Conservation (phyloP, 1,140 invertebrate genomes). For the Telenomus remus region DNA sequence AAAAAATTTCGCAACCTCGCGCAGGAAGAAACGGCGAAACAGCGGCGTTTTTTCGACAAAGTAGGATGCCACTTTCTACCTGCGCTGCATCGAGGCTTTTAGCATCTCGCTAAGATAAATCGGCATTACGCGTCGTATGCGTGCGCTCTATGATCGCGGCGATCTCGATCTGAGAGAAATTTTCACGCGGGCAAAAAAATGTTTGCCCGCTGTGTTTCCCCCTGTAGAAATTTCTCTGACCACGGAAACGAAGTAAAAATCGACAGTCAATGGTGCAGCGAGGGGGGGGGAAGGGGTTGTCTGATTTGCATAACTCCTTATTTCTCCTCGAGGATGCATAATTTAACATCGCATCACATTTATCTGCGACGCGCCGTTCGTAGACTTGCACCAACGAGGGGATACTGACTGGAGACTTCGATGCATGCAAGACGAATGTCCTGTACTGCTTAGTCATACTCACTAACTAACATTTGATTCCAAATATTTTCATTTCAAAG, state of each 20-base stretch:
- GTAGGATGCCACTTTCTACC: conserved; percentile 47
- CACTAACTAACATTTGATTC: conserved; percentile 32
- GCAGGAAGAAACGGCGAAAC: background rate
- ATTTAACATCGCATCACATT: conserved; percentile 49
- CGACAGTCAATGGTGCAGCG: background rate
- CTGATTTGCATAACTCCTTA: conserved; percentile 47
- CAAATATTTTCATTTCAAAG: background rate
- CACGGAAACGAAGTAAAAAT: conserved; percentile 15
- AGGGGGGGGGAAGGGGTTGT: conserved; percentile 5
- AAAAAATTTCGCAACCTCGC: background rate
- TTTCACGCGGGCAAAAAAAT: conserved; percentile 40
- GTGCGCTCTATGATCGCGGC: conserved; percentile 42
- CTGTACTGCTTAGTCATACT: conserved; percentile 38
- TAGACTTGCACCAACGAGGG: conserved; percentile 51
- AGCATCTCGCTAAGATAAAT: conserved; percentile 35
- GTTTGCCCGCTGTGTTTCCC: conserved; percentile 6
- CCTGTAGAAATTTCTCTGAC: conserved; percentile 2
- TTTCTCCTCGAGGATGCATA: conserved; percentile 32
- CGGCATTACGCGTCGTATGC: conserved; percentile 29
- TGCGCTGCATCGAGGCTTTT: conserved; percentile 23
- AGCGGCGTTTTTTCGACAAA: conserved; percentile 22
- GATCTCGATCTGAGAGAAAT: conserved; percentile 53
- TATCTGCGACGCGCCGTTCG: conserved; percentile 44
- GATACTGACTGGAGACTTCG: conserved; percentile 42
- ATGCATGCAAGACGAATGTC: conserved; percentile 51